Conservation (phyloP, 2,888 invertebrate species). For the Lacanobia wlatinum region DNA sequence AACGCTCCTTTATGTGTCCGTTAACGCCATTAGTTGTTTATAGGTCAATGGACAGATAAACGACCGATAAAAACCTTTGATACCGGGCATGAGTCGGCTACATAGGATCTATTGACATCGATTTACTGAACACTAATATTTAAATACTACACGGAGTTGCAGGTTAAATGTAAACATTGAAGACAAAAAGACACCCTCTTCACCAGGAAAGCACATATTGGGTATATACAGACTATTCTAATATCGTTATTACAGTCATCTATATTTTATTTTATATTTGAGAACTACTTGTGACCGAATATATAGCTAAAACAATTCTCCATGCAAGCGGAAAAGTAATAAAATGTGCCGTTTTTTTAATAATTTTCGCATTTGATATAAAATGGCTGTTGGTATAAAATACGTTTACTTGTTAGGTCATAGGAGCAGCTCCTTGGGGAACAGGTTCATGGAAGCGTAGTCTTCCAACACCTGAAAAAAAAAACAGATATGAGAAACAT, state of each 20-base stretch:
- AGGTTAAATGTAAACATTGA: constrained; percentile 5
- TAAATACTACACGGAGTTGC: too few species aligned
- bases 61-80: too few species aligned
- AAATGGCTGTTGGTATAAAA: constrained; percentile 51
- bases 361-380: constrained; percentile 24
- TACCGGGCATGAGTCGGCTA: constrained; percentile 8
- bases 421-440: constrained; percentile 93
- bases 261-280: constrained; percentile 14
- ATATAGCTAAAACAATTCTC: constrained; percentile 33
- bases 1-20: too few species aligned
- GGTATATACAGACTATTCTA: constrained; percentile 18
- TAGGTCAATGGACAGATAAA: too few species aligned
- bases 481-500: too few species aligned
- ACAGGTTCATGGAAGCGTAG: constrained; percentile 95
- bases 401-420: constrained; percentile 77
- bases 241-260: constrained; percentile 2
- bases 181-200: not conserved
- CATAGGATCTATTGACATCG: constrained; percentile 22
- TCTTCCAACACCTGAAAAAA: constrained; percentile 93
- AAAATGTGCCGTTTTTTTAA: constrained; percentile 24
- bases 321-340: constrained; percentile 50
- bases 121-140: constrained; percentile 36
- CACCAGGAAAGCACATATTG: not conserved
- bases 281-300: constrained; percentile 39
- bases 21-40: too few species aligned